Evolutionary conservation across 2,797 vertebrate genomes (phyloP), one percentile per base, ranked within the genome.

Genomic region (Argentina silus): DNA sequence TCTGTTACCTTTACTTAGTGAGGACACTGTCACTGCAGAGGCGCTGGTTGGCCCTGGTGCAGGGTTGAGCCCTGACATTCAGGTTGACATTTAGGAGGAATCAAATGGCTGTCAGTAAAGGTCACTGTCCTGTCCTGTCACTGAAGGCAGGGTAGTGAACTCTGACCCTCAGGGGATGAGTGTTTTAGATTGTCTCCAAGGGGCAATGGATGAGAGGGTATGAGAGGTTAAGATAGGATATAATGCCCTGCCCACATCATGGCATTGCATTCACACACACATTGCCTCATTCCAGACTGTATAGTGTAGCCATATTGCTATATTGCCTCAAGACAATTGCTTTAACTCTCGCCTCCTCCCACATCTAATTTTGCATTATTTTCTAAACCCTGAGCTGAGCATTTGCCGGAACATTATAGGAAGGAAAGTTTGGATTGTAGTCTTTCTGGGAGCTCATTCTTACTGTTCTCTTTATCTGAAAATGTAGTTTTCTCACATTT

Each of bases 31-130:
- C 27, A 36, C 27, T 2, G 57, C 36, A 5, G 4, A 21, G 21
- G 21, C 56, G 21, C 12, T 59, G 56, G 56, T 14, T 36, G 23
- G 57, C 21, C 57, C 23, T 27, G 11, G 23, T 10, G 6, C 57
- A 74, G 68, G 83, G 84, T 86, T 80, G 80, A 5, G 65, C 67
- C 72, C 70, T 86, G 90, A 89, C 86, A 92, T 92, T 93, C 85
- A 91, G 78, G 67, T 12, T 85, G 91, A 87, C 89, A 92, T 92
- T 93, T 92, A 78, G 81, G 83, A 44, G 79, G 80, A 78, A 86
- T 81, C 80, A 81, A 67, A 81, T 68, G 80, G 67, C 72, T 79
- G 56, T 71, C 12, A 12, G 59, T 81, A 83, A 89, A 89, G 90
- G 87, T 87, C 80, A 86, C 70, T 6, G 6, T 63, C 67, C 76